These are phyloP conservation scores for Melierax canorus DNA, from an alignment of 2,113 vertebrate genomes.

Conservation along the genomic window DNA sequence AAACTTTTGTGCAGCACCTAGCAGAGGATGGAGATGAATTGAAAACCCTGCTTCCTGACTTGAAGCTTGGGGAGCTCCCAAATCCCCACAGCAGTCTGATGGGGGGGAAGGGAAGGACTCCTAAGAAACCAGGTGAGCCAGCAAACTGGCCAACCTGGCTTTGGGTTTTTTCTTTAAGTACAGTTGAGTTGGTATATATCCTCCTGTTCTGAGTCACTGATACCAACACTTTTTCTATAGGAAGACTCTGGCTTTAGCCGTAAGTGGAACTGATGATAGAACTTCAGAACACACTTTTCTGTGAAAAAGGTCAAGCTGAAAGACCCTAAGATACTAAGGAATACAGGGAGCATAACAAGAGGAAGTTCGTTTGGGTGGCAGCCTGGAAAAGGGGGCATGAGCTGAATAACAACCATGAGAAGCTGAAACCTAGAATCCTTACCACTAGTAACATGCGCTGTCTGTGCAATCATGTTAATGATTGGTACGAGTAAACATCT, in stretches of 20 bases:
- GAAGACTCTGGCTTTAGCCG: background rate
- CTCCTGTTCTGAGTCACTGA: background rate
- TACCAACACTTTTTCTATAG: background rate
- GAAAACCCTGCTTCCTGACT: background rate
- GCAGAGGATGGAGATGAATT: background rate
- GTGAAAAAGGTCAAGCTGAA: background rate
- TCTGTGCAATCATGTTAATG: background rate
- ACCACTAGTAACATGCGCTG: background rate
- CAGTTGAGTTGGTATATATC: background rate
- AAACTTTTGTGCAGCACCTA: background rate
- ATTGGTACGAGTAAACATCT: background rate
- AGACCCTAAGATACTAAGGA: background rate
- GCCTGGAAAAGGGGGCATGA: background rate
- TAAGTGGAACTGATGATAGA: background rate
- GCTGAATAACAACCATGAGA: background rate
- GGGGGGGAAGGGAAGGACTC: accelerated
- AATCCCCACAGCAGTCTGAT: background rate
- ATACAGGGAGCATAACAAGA: background rate
- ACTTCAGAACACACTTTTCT: background rate
- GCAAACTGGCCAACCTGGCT: background rate
- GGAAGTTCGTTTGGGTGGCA: background rate
- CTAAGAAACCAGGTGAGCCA: background rate
- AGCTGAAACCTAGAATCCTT: background rate
- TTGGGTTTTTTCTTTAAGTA: background rate
- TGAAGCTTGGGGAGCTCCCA: background rate